Percentiles rank a stretch among this genome's conserved stretches.
Evolutionary conservation across 2,797 vertebrate species (phyloP).

Genomic region (Antennarius maculatus): DNA sequence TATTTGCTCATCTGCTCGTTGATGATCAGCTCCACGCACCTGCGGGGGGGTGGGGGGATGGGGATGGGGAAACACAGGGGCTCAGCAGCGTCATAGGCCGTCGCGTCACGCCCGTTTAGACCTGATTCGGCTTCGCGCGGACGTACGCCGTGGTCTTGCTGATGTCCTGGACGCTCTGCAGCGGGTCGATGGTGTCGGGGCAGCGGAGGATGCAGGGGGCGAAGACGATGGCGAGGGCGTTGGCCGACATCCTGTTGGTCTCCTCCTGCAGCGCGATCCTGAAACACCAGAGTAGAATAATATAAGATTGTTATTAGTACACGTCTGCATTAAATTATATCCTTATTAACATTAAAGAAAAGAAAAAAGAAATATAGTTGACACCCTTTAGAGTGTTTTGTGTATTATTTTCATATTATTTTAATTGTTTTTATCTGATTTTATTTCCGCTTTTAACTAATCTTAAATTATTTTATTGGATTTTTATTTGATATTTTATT

Average conservation of each 20-base stretch:
- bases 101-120: no score
- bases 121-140: no score
- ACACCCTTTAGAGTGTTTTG: no score
- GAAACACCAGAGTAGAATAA: constrained; percentile 27
- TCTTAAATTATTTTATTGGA: no score
- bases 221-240: constrained; percentile 96
- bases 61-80: neutral
- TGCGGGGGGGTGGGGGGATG: constrained; percentile 40
- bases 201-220: constrained; percentile 97
- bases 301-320: no score
- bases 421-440: no score
- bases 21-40: constrained; percentile 95
- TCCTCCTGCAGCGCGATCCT: constrained; percentile 96
- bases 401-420: no score
- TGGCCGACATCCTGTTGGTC: constrained; percentile 97
- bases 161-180: constrained; percentile 97
- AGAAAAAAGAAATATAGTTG: no score
- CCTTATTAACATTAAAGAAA: no score
- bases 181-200: constrained; percentile 92
- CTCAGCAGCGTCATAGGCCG: neutral
- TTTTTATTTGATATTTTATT: no score
- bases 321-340: no score
- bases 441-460: no score
- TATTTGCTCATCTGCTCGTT: constrained; percentile 98
- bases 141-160: constrained; percentile 97